Evolutionary conservation across 2,888 invertebrate genomes (phyloP).

Genomic region (Salticus scenicus): DNA sequence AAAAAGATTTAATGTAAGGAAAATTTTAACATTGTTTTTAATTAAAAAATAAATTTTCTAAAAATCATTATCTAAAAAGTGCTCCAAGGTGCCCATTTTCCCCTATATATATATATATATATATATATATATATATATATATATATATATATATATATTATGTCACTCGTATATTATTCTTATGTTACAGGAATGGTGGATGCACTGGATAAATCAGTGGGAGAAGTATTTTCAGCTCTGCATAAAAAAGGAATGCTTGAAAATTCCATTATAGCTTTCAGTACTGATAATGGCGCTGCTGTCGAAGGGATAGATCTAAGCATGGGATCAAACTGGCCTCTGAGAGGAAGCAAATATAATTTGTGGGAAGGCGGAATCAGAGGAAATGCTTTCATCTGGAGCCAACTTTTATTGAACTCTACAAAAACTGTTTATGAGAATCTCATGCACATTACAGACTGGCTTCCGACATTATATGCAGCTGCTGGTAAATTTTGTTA

Average conservation of each 20-base stretch:
- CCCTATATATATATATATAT: too few species aligned
- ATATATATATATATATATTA: too few species aligned
- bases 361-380: constrained; percentile 95
- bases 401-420: constrained; percentile 80
- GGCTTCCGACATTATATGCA: constrained; percentile 76
- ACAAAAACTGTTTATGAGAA: constrained; percentile 74
- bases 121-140: too few species aligned
- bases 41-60: too few species aligned
- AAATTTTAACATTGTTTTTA: too few species aligned
- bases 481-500: constrained; percentile 74
- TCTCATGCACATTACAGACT: constrained; percentile 76
- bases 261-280: constrained; percentile 89
- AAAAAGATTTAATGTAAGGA: too few species aligned
- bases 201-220: constrained; percentile 89
- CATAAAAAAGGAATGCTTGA: constrained; percentile 82
- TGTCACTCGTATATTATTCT: too few species aligned
- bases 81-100: too few species aligned
- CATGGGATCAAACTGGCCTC: constrained; percentile 81
- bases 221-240: constrained; percentile 84
- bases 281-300: constrained; percentile 90
- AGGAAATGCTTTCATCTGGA: constrained; percentile 87
- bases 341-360: constrained; percentile 78
- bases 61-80: too few species aligned
- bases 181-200: constrained; percentile 85
- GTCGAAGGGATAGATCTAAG: constrained; percentile 79